phyloP scores from a whole-genome alignment of 2,113 vertebrate species.

The Myrmecobius fasciatus region DNA sequence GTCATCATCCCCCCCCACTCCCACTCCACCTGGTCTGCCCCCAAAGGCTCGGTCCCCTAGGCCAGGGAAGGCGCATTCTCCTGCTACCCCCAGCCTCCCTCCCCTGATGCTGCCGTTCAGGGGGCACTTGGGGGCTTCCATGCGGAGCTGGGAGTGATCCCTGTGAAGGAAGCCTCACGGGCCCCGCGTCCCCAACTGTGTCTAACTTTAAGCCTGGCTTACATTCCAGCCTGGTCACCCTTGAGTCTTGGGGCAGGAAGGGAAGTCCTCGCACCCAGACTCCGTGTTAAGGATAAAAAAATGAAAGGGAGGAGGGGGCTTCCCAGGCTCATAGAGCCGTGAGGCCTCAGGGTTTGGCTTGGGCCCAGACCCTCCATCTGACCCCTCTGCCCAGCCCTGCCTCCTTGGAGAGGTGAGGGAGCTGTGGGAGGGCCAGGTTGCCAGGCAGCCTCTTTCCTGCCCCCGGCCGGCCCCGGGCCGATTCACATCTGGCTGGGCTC shows the following conservation, averaged over 20 bases:
- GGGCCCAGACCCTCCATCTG: neutral
- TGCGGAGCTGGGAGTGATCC: neutral
- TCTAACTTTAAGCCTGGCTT: too few relatives aligned
- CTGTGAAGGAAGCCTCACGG: neutral
- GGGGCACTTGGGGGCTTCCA: too few relatives aligned
- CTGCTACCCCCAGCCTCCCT: too few relatives aligned
- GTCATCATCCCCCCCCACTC: too few relatives aligned
- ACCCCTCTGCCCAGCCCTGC: neutral
- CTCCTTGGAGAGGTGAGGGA: too few relatives aligned
- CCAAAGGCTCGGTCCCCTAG: too few relatives aligned
- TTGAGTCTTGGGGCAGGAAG: neutral
- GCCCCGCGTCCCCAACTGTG: neutral
- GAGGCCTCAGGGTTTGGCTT: neutral
- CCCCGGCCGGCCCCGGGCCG: neutral
- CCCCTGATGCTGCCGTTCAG: too few relatives aligned
- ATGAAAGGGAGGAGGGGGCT: neutral
- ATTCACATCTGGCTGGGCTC: neutral
- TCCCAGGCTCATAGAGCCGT: neutral
- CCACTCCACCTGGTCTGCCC: neutral
- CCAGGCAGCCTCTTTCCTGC: constrained; percentile 25
- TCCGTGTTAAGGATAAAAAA: neutral
- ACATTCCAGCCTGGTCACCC: neutral
- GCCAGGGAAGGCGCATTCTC: neutral
- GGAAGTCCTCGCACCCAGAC: neutral
- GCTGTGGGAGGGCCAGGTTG: neutral